Conservation (phyloP, 2,888 invertebrate genomes). For the Phanerotoma sp. region DNA sequence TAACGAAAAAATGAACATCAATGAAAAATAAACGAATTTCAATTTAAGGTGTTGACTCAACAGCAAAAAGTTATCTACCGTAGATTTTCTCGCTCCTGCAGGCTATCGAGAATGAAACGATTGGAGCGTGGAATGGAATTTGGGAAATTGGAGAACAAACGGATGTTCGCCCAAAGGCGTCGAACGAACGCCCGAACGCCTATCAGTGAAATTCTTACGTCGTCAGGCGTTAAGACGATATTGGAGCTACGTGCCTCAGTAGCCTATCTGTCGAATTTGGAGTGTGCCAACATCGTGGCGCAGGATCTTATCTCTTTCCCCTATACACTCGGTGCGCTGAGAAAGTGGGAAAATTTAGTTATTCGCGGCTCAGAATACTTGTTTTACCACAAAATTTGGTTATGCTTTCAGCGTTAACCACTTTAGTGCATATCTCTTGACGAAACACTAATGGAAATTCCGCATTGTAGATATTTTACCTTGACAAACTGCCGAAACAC, state of each 20-base stretch:
- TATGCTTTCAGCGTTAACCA: neutral
- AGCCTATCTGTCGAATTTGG: slow-evolving; percentile 2
- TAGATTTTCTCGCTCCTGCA: neutral
- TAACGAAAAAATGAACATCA: neutral
- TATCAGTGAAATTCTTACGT: slow-evolving; percentile 28
- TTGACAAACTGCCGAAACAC: too few relatives aligned
- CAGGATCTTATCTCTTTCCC: neutral
- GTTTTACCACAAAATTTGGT: neutral
- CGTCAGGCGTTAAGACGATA: slow-evolving; percentile 30
- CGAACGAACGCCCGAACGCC: slow-evolving; percentile 13
- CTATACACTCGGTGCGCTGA: neutral
- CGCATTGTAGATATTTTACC: too few relatives aligned
- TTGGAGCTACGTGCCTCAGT: slow-evolving; percentile 17
- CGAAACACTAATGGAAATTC: neutral
- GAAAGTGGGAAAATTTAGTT: neutral
- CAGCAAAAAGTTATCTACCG: neutral
- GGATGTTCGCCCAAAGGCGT: slow-evolving; percentile 10
- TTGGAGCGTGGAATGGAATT: slow-evolving; percentile 15
- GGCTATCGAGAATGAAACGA: slow-evolving; percentile 7
- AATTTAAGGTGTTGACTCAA: neutral
- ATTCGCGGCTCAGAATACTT: neutral
- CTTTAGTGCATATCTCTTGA: neutral
- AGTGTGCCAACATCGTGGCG: neutral
- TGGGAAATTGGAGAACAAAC: slow-evolving; percentile 15
- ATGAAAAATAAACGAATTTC: neutral